phyloP scores from a whole-genome alignment of 2,888 invertebrate species.

The Drosophila picticornis region DNA sequence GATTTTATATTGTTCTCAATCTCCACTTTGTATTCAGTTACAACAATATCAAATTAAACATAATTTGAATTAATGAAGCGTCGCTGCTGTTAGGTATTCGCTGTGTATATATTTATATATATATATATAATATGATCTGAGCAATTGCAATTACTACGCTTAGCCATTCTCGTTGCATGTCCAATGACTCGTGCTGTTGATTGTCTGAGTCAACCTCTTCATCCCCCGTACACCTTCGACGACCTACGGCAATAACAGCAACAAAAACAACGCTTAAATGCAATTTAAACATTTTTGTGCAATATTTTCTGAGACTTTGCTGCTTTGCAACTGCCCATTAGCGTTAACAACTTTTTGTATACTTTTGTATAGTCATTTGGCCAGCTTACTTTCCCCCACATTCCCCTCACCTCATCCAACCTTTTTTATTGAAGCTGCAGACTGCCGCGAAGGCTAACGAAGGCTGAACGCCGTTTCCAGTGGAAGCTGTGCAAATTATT shows the following conservation, averaged over 20 bases:
- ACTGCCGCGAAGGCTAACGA: neutral
- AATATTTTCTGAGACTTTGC: conserved; percentile 66
- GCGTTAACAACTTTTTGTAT: conserved; percentile 63
- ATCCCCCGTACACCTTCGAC: conserved; percentile 15
- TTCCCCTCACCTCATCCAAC: neutral
- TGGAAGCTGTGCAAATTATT: conserved; percentile 39
- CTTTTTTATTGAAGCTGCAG: neutral
- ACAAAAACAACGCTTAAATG: conserved; percentile 44
- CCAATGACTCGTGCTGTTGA: conserved; percentile 71
- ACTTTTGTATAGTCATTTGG: conserved; percentile 62
- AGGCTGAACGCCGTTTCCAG: conserved; percentile 11
- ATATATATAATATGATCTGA: neutral
- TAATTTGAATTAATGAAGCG: conserved; percentile 57
- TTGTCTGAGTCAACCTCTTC: conserved; percentile 49
- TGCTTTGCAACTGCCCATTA: conserved; percentile 63
- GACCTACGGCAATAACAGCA: neutral
- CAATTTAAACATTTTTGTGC: conserved; percentile 65
- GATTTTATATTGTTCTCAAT: neutral
- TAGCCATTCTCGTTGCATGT: conserved; percentile 42
- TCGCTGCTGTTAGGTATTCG: conserved; percentile 37
- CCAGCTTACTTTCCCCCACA: neutral
- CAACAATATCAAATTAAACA: neutral
- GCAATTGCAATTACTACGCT: conserved; percentile 11
- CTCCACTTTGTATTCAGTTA: neutral
- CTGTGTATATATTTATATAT: neutral